Base-by-base conservation (phyloP, 2,797 vertebrate genomes). In the Myiotriccus ornatus region DNA sequence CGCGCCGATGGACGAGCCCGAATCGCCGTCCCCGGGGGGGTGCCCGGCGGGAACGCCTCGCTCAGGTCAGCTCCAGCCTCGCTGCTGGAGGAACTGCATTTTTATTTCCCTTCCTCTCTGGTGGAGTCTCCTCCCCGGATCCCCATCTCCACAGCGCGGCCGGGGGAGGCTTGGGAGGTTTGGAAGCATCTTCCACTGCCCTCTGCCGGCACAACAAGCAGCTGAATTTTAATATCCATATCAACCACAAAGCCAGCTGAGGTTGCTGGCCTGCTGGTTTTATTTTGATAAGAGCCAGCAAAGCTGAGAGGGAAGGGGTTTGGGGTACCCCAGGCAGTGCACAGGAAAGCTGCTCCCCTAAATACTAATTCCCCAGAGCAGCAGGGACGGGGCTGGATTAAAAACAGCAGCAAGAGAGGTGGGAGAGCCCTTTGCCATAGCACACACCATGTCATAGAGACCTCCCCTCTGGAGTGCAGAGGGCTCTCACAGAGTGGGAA, bases 101-200 rank as follows among this genome's bases (percentile, higher is more conserved):
- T 91, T 85, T 82, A 89, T 84, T 95, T 64, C 95, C 62, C 67
- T 95, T 96, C 96, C 95, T 94, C 75, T 24, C 81, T 20, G 74
- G 15, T 57, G 47, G 74, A 96, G 90, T 90, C 96, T 96, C 96
- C 95, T 94, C 96, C 96, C 95, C 94, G 94, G 95, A 96, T 95
- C 92, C 94, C 88, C 83, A 70, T 43, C 83, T 83, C 88, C 5
- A 6, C 73, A 32, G 82, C 30, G 9, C 17, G 11, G 80, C 85
- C 7, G 9, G 53, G 37, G 18, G 34, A 81, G 47, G 82, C 60
- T 79, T 4, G 59, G 69, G 43, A 92, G 70, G 9, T 12, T 84
- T 91, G 81, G 50, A 32, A 89, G 87, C 71, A 89, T 96, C 94
- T 94, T 95, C 80, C 93, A 94, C 91, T 94, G 93, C 95, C 96